Conservation (phyloP, 2,888 invertebrate genomes). For the Gari tellinella region DNA sequence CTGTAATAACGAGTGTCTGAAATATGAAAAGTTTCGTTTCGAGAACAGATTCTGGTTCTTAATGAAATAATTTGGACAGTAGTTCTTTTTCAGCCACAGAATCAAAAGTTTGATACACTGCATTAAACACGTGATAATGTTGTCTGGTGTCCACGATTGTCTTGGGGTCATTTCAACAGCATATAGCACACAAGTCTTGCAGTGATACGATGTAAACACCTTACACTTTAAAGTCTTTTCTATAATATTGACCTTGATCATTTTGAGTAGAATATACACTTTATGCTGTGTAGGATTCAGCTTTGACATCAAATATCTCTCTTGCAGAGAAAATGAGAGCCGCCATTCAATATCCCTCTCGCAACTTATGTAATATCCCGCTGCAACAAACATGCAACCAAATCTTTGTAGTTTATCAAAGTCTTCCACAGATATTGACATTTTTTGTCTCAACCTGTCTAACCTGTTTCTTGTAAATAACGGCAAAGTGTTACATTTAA, state of each 20-base stretch:
- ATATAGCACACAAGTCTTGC: neutral
- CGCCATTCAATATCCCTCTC: constrained; percentile 23
- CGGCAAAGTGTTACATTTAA: no score
- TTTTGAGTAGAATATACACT: constrained; percentile 29
- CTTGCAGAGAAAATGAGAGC: constrained; percentile 16
- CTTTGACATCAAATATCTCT: constrained; percentile 26
- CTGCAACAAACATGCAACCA: no score
- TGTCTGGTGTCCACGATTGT: neutral
- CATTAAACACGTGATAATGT: neutral
- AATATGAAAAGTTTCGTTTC: no score
- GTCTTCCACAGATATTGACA: no score
- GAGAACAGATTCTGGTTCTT: constrained; percentile 3
- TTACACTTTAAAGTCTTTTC: neutral
- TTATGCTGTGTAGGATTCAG: constrained; percentile 23
- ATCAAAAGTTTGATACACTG: neutral
- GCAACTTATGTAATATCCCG: no score
- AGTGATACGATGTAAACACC: constrained; percentile 5
- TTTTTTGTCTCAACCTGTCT: no score
- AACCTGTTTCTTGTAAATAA: no score
- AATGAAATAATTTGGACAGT: constrained; percentile 13
- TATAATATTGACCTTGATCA: constrained; percentile 16
- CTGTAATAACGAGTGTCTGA: no score
- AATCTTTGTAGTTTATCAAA: no score
- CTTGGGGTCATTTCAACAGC: neutral
- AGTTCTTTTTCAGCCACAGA: neutral